Evolutionary conservation across 2,888 invertebrate species (phyloP), one percentile per base, ranked within the genome.

Genomic region (Hecatera dysodea): DNA sequence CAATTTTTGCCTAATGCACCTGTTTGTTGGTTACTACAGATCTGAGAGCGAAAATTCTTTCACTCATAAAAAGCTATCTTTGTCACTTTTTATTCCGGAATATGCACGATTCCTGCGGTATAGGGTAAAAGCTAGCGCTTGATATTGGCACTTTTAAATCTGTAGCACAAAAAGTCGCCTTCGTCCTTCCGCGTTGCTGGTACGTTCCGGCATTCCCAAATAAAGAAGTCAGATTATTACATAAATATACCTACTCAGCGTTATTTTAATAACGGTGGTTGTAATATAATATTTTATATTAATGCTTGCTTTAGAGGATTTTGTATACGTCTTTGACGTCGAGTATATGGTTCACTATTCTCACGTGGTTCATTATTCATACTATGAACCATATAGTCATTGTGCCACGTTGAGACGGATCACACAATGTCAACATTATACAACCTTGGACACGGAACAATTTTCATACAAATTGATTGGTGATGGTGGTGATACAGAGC

Each of bases 331-430:
- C 11, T 8, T 22, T 29, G n/a, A 57, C n/a, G 24, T 24, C 42
- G 1, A 9, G n/a, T 19, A n/a, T 61, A 12, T 39, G 50, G n/a
- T n/a, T n/a, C n/a, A n/a, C n/a, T 3, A 39, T 42, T 19, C n/a
- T 15, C 22, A 42, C 19, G 9, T 55, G 33, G 46, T 59, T 48
- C 46, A 57, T 52, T 66, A 75, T 52, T 71, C 42, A 60, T 67
- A 55, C 42, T 56, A 44, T 56, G 44, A 75, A 70, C 57, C n/a
- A n/a, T n/a, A 76, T 67, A 76, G 52, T 60, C 65, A 82, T 77
- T 81, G 64, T 67, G 57, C 27, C 27, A 61, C 33, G 62, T 72
- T 68, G 63, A 71, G 72, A 78, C 74, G 53, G 56, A 60, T 50
- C 19, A 24, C 44, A 61, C 67, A 64, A 39, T 62, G 70, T 62